Percentiles rank a stretch among this genome's conserved stretches.
Evolutionary conservation across 2,797 vertebrate genomes (phyloP).

Genomic region (Notolepis coatsorum): DNA sequence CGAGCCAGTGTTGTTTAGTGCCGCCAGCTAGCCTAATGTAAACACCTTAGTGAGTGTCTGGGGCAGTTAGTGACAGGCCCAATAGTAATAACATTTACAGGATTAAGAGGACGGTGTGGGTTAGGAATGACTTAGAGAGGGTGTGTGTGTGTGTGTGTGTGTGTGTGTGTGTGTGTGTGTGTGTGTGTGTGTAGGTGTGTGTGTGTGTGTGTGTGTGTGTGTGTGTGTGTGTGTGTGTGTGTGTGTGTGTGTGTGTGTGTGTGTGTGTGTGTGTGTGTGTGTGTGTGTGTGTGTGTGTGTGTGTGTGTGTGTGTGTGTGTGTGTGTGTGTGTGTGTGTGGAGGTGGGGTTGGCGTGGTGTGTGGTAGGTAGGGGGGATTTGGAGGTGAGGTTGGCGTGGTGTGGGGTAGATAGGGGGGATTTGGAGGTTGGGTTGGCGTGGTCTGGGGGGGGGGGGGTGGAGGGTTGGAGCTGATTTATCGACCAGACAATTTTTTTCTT

Average conservation of each 20-base stretch:
- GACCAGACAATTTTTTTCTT: constrained; percentile 74
- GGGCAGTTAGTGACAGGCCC: constrained; percentile 76
- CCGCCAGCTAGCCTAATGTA: constrained; percentile 69
- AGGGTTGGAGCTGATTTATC: constrained; percentile 83
- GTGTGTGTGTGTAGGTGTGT: neutral
- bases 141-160: neutral
- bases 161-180: constrained; percentile 7
- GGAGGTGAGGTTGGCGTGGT: neutral
- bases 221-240: constrained; percentile 11
- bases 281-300: neutral
- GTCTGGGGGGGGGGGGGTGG: constrained; percentile 70
- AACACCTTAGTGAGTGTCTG: constrained; percentile 67
- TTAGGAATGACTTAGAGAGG: constrained; percentile 23
- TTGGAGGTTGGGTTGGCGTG: constrained; percentile 20
- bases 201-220: neutral
- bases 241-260: neutral
- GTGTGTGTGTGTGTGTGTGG: constrained; percentile 11
- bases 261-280: constrained; percentile 1
- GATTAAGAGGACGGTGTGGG: constrained; percentile 78
- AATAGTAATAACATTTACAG: constrained; percentile 85
- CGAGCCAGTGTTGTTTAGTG: constrained; percentile 49
- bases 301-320: neutral
- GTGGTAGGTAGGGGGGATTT: constrained; percentile 73
- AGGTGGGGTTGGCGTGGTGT: neutral
- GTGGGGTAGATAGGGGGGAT: constrained; percentile 70